These are phyloP conservation scores for Phortica variegata DNA, from an alignment of 1,140 invertebrate species.

Conservation along the genomic window DNA sequence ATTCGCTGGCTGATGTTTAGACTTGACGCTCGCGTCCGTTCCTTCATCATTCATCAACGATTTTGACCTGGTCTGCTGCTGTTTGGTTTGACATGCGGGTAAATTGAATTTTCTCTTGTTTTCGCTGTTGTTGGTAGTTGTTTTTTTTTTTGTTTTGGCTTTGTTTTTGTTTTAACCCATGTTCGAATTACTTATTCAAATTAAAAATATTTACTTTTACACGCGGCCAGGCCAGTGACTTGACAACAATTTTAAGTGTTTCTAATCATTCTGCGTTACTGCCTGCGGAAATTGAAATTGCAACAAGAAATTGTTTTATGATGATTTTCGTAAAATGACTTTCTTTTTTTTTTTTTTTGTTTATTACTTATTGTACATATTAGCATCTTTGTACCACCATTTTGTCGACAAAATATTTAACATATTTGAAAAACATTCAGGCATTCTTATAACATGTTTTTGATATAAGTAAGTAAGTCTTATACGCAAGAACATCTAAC, in stretches of 20 bases:
- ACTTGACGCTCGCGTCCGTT: not conserved
- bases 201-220: constrained; percentile 7
- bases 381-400: no score
- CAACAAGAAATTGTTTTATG: no score
- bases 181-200: constrained; percentile 1
- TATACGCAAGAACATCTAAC: no score
- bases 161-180: not conserved
- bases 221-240: constrained; percentile 7
- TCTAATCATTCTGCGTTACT: not conserved
- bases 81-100: constrained; percentile 12
- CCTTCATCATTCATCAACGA: not conserved
- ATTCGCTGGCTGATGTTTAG: no score
- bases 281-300: no score
- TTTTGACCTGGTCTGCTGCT: constrained; percentile 9
- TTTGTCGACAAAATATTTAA: no score
- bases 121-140: not conserved
- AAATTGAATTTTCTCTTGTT: constrained; percentile 13
- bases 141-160: not conserved
- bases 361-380: no score
- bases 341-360: no score
- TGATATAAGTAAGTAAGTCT: no score
- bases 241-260: constrained; percentile 2
- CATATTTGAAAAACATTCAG: no score
- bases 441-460: no score
- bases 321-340: no score